Percentiles rank a stretch among this genome's conserved stretches.
Conservation (phyloP, 2,888 invertebrate genomes). For the Leptarthrus brevirostris region DNA sequence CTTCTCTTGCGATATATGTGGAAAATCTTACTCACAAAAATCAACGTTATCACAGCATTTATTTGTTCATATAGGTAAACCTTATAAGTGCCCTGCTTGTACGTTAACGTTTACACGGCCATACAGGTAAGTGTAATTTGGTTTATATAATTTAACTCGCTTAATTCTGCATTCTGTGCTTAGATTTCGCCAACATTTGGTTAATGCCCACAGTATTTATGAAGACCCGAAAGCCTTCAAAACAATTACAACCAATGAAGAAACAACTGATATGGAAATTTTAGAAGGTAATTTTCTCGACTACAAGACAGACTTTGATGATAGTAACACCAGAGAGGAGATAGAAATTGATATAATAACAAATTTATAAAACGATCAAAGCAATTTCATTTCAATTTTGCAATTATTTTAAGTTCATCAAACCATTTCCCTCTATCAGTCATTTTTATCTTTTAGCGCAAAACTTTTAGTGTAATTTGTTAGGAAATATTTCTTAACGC, state of each 20-base stretch:
- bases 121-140: neutral
- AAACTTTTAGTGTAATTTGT: too few relatives aligned
- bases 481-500: too few relatives aligned
- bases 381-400: too few relatives aligned
- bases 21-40: constrained; percentile 15
- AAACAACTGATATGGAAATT: neutral
- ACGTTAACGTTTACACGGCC: constrained; percentile 4
- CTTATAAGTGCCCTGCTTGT: constrained; percentile 27
- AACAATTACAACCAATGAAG: neutral
- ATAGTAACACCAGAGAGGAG: neutral
- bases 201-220: constrained; percentile 13
- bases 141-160: neutral
- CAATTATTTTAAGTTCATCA: too few relatives aligned
- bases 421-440: too few relatives aligned
- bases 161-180: too few relatives aligned
- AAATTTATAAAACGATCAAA: constrained; percentile 30
- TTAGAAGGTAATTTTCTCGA: neutral
- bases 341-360: constrained; percentile 24
- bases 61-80: constrained; percentile 23
- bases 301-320: neutral
- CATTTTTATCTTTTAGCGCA: too few relatives aligned
- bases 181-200: constrained; percentile 31
- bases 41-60: constrained; percentile 8
- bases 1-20: constrained; percentile 21
- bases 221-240: constrained; percentile 16